These are phyloP conservation scores for Myrmophylax atrothorax DNA, from an alignment of 2,113 vertebrate genomes.

Conservation along the genomic window DNA sequence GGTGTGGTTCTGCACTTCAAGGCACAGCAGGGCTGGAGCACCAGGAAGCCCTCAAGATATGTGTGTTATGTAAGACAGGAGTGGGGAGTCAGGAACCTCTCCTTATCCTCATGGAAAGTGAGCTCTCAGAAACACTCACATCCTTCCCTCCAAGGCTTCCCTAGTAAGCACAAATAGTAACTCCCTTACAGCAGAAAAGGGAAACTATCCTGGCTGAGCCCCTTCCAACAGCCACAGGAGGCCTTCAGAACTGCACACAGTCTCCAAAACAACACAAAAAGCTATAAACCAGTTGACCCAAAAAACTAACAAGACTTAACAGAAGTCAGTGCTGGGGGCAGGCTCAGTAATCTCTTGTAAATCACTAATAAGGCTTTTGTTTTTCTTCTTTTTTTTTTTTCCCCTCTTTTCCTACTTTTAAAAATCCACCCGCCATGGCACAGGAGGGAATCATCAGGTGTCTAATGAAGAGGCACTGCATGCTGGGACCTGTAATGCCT, in stretches of 20 bases:
- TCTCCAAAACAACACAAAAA: background rate
- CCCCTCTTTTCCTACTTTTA: background rate
- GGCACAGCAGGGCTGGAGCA: background rate
- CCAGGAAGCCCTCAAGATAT: background rate
- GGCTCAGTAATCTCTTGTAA: background rate
- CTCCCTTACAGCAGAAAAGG: background rate
- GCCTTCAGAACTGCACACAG: background rate
- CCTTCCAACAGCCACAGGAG: background rate
- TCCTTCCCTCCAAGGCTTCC: background rate
- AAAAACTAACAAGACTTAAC: background rate
- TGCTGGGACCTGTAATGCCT: background rate
- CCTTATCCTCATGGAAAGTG: background rate
- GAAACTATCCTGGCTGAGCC: background rate
- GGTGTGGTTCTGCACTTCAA: background rate
- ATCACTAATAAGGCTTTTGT: background rate
- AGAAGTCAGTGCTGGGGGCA: background rate
- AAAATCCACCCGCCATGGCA: background rate
- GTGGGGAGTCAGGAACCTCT: background rate
- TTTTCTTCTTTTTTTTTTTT: background rate
- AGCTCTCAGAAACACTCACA: background rate
- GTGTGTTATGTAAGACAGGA: background rate
- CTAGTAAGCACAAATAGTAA: background rate
- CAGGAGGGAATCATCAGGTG: background rate
- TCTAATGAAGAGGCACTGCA: conserved; percentile 12
- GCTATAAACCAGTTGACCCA: background rate